phyloP scores from a whole-genome alignment of 2,797 vertebrate species.

The Pteropus rufus region DNA sequence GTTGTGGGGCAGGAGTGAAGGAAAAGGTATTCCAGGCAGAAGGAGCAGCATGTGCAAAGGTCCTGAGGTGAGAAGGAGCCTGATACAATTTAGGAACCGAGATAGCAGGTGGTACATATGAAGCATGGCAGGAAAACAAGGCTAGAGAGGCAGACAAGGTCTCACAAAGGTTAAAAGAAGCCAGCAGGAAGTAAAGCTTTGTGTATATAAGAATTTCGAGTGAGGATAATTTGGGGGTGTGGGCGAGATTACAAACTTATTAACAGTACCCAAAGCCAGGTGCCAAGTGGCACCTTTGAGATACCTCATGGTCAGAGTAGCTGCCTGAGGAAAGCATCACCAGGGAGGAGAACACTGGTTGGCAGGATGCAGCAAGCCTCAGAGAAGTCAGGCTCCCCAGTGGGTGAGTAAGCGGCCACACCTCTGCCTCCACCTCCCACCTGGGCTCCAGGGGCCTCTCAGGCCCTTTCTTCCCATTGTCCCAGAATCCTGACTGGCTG shows the following conservation, averaged over 20 bases:
- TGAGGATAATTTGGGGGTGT: neutral
- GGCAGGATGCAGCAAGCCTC: neutral
- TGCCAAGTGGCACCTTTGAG: neutral
- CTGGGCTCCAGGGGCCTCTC: neutral
- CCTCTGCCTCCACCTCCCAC: neutral
- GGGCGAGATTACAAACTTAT: neutral
- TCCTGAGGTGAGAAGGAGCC: neutral
- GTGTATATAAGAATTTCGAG: neutral
- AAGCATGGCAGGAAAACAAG: neutral
- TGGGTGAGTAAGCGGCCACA: neutral
- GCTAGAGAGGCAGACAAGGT: neutral
- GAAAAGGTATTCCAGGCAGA: neutral
- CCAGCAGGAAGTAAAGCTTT: neutral
- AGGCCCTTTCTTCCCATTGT: neutral
- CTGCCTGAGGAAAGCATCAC: neutral
- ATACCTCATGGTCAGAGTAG: neutral
- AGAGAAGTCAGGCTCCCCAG: neutral
- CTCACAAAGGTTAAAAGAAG: neutral
- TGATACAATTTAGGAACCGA: neutral
- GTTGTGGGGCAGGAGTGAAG: neutral
- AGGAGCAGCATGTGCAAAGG: neutral
- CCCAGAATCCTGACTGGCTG: neutral
- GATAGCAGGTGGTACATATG: neutral
- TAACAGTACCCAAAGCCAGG: neutral
- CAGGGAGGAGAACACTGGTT: neutral